Conservation (phyloP, 37 sponge, comb jelly and placozoan species). For the Beroe ovata region DNA sequence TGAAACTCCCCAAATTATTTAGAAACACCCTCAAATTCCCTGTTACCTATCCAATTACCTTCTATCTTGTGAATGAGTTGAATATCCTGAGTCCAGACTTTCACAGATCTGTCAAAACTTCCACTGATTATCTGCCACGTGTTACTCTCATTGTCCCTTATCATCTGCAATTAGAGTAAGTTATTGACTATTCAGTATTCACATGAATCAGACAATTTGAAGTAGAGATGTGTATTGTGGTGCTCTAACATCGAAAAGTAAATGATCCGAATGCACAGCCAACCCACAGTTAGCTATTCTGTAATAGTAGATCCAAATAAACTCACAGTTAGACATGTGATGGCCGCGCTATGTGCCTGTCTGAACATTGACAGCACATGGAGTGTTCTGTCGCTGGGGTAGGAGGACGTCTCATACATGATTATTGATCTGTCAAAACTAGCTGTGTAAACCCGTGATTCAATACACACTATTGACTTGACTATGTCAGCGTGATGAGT, state of each 20-base stretch:
- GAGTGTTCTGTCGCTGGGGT: conserved; percentile 35
- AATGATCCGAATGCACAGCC: too few species aligned
- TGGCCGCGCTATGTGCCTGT: conserved; percentile 52
- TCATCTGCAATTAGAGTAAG: conserved; percentile 33
- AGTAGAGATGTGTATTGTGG: too few species aligned
- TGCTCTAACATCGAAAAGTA: too few species aligned
- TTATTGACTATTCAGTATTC: too few species aligned
- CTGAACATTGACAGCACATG: conserved; percentile 12
- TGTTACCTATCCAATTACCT: too few species aligned
- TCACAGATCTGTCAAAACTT: conserved; percentile 59
- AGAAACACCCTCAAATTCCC: too few species aligned
- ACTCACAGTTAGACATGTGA: conserved; percentile 52
- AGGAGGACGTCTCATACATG: conserved; percentile 62
- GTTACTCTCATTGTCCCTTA: conserved; percentile 43
- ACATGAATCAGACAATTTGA: too few species aligned
- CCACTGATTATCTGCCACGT: conserved; percentile 63
- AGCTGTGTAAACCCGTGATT: conserved; percentile 42
- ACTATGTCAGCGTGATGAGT: conserved; percentile 61
- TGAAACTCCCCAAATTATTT: too few species aligned
- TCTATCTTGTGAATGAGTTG: conserved; percentile 59
- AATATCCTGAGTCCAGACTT: conserved; percentile 55
- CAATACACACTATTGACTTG: conserved; percentile 48
- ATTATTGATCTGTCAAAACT: conserved; percentile 36
- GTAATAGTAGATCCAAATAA: too few species aligned
- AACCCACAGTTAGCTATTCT: too few species aligned